A percentile compares a stretch with the other conserved stretches of the same genome.
These are phyloP conservation scores for Trichonephila clavata DNA, from an alignment of 1,140 invertebrate genomes.

Conservation along the genomic window DNA sequence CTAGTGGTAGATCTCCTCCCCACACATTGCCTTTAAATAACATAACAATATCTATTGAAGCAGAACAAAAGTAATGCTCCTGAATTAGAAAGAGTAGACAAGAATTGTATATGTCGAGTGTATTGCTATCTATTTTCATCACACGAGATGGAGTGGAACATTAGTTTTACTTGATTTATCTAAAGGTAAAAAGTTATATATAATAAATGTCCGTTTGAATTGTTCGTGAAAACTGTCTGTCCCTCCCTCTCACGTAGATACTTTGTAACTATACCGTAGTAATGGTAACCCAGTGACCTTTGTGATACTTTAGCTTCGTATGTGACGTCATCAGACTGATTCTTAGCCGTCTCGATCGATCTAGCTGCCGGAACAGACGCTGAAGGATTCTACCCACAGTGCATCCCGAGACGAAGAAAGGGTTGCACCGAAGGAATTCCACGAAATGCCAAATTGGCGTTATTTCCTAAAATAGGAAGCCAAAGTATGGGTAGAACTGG, in stretches of 20 bases:
- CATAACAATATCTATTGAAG: no score
- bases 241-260: neutral
- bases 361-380: slow-evolving; percentile 74
- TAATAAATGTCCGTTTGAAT: neutral
- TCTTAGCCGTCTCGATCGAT: slow-evolving; percentile 63
- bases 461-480: neutral
- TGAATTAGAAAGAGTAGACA: no score
- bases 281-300: slow-evolving; percentile 74
- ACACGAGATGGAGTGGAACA: no score
- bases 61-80: no score
- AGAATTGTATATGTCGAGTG: no score
- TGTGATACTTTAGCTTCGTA: slow-evolving; percentile 56
- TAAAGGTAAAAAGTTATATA: no score
- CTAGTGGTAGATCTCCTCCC: no score
- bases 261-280: slow-evolving; percentile 51
- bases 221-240: neutral
- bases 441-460: slow-evolving; percentile 56
- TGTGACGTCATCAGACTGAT: slow-evolving; percentile 71
- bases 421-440: slow-evolving; percentile 48
- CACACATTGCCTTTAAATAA: no score
- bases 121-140: no score
- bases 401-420: slow-evolving; percentile 58
- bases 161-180: no score
- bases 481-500: neutral
- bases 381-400: slow-evolving; percentile 64